Base-by-base conservation (phyloP, 2,888 invertebrate species). In the Cryptus viduatorius region DNA sequence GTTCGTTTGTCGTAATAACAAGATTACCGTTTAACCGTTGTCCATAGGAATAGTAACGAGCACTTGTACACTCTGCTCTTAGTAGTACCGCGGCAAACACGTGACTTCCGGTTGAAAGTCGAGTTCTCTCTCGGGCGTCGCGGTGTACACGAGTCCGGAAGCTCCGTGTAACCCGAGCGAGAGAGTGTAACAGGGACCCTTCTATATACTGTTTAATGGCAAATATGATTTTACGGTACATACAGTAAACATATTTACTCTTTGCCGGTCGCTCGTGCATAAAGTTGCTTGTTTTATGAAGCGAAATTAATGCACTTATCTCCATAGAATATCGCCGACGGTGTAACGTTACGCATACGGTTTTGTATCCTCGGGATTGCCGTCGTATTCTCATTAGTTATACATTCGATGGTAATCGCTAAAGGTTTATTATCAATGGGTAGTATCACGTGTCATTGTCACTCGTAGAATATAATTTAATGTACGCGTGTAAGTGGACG, bases 231-330 rank as follows among this genome's bases (percentile, higher is more conserved):
- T 37, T 8, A 37, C 1, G 37, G 37, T 37, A 8, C 5, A 37
- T 4, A 37, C 37, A 37, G 4, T 37, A 37, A 81, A 64, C 76
- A 76, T 69, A 81, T 76, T 81, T 69, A 71, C 69, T 81, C 75
- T 61, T 76, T 68, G 69, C 64, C 50, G 61, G 37, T 73, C 44
- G 64, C 61, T 64, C 64, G 79, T 76, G 83, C 69, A 76, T 71
- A 69, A 75, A 83, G 76, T 76, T 64, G 29, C 76, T 64, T 68
- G 69, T 76, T 81, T 76, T 69, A 50, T 56, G 69, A 61, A 65
- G 53, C 83, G 69, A 71, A 73, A 65, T 79, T 75, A 79, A 75
- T 83, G 83, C 64, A 79, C 79, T 76, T 67, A 24, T 24, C 46
- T 59, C 64, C 69, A 65, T 69, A 42, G 42, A 56, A 67, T 59